Percentiles rank a stretch among this genome's conserved stretches.
Evolutionary conservation across 2,888 invertebrate genomes (phyloP).

Genomic region (Trachelus tabidus): DNA sequence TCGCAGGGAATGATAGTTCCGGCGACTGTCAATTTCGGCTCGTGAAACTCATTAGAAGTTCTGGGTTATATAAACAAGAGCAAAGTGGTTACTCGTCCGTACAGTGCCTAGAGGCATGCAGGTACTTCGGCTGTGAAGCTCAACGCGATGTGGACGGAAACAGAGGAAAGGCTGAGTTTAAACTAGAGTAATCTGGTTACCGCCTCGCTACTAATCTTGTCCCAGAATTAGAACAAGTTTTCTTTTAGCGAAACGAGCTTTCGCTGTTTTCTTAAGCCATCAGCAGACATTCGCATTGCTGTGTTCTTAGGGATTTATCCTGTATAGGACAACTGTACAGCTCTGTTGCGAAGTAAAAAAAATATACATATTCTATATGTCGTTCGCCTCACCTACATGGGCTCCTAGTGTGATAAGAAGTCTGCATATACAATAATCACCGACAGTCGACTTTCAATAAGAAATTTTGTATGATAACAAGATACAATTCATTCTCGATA

Average conservation of each 20-base stretch:
- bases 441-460: no score
- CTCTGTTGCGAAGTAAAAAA: neutral
- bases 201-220: conserved; percentile 42
- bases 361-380: neutral
- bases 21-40: conserved; percentile 12
- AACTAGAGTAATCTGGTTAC: conserved; percentile 45
- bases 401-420: no score
- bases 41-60: conserved; percentile 22
- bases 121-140: neutral
- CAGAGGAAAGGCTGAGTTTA: conserved; percentile 34
- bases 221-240: conserved; percentile 44
- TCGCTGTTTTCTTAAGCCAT: conserved; percentile 16
- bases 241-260: conserved; percentile 31
- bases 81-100: conserved; percentile 16
- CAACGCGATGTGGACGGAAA: conserved; percentile 21
- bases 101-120: neutral
- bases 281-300: conserved; percentile 17
- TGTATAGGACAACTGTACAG: neutral
- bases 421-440: no score
- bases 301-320: neutral
- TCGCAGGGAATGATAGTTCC: neutral
- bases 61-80: conserved; percentile 20
- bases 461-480: no score
- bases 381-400: no score
- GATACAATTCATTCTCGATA: no score